Evolutionary conservation across 2,113 vertebrate species (phyloP), one percentile per base, ranked within the genome.

Genomic region (Pteruthius melanotis): DNA sequence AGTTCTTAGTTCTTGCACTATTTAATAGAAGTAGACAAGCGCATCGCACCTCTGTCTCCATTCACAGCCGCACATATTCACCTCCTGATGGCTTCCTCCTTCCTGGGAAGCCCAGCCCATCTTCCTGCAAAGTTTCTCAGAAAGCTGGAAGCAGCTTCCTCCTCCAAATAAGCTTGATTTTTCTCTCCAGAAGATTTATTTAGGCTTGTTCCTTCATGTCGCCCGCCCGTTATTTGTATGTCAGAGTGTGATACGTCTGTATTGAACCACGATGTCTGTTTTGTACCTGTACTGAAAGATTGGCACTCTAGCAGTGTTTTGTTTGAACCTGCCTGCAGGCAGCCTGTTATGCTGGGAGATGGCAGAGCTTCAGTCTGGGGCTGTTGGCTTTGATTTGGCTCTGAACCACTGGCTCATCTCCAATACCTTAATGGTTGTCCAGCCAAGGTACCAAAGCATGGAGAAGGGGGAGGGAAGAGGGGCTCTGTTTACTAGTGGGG

Each of bases 311-410:
- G 81, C 72, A 91, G 74, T 37, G 30, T 92, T 95, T 87, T 95
- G 89, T 96, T 94, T 95, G 91, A 95, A 79, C 95, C 93, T 82
- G 94, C 89, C 93, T 66, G 72, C 60, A 70, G 94, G 84, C 94
- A 87, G 91, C 64, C 74, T 94, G 68, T 89, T 94, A 40, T 4
- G 49, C 93, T 84, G 65, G 72, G 91, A 92, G 91, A 86, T 1
- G 16, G 83, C 37, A 54, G 64, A 40, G 87, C 87, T 90, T 71
- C 65, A 82, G 64, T 95, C 52, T 87, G 77, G 71, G 65, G 40
- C 81, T 90, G 42, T 83, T 89, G 71, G 80, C 89, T 95, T 95
- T 94, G 83, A 95, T 95, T 94, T 95, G 89, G 83, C 91, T 93
- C 83, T 84, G 93, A 96, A 76, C 39, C 19, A 13, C 74, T 94